A percentile compares a stretch with the other conserved stretches of the same genome.
Conservation (phyloP, 2,888 invertebrate species). For the Yponomeuta sedellus region DNA sequence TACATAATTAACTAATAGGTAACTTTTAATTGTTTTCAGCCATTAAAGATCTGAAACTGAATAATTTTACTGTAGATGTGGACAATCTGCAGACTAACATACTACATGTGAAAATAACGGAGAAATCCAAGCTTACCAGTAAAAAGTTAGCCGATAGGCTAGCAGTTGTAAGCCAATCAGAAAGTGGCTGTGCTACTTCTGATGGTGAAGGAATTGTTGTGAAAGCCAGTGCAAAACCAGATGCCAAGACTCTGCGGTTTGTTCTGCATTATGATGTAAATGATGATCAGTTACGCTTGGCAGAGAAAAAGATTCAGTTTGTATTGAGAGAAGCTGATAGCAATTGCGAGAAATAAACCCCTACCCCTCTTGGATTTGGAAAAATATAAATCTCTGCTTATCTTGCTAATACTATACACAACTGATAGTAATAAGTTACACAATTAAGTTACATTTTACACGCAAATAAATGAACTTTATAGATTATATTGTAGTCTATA, state of each 20-base stretch:
- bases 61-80: constrained; percentile 71
- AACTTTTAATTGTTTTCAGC: constrained; percentile 40
- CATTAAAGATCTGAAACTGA: constrained; percentile 67
- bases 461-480: too few species aligned
- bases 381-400: neutral
- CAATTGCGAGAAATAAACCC: neutral
- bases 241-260: constrained; percentile 69
- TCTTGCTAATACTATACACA: too few species aligned
- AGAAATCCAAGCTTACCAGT: constrained; percentile 61
- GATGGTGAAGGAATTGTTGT: constrained; percentile 50
- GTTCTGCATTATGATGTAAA: constrained; percentile 80
- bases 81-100: constrained; percentile 79
- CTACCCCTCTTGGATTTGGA: neutral
- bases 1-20: neutral
- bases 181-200: constrained; percentile 56
- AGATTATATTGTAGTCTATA: too few species aligned
- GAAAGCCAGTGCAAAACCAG: constrained; percentile 68
- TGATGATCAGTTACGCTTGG: constrained; percentile 72
- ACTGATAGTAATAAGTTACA: too few species aligned
- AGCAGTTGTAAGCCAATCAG: constrained; percentile 52
- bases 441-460: too few species aligned
- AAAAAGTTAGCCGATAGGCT: constrained; percentile 73
- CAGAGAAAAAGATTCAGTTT: constrained; percentile 76
- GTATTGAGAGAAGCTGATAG: constrained; percentile 71
- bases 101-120: constrained; percentile 73